phyloP scores from a whole-genome alignment of 30 jellyfish, hydroid and myxozoan species.

The Mastigias papua region DNA sequence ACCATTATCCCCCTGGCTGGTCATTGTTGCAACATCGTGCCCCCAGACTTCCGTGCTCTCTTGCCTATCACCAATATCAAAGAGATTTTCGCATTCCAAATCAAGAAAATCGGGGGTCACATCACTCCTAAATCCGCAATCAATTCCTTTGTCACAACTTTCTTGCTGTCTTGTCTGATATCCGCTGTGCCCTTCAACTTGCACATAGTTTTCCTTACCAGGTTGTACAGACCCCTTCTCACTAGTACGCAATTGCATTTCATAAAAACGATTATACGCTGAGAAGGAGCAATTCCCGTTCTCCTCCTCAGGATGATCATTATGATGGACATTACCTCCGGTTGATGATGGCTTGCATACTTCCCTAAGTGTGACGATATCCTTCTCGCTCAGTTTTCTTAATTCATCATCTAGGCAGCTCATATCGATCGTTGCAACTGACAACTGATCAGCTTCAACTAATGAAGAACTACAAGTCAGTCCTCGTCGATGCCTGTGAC shows the following conservation, averaged over 20 bases:
- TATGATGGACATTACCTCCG: neutral
- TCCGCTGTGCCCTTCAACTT: neutral
- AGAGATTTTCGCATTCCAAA: no score
- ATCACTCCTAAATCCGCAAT: no score
- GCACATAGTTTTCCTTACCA: neutral
- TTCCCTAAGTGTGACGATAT: constrained; percentile 9
- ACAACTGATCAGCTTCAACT: constrained; percentile 45
- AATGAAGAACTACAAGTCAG: neutral
- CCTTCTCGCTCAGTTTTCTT: constrained; percentile 47
- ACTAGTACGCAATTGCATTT: neutral
- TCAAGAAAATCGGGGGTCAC: no score
- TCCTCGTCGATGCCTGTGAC: neutral
- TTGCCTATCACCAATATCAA: no score
- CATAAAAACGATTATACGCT: neutral
- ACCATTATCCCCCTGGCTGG: no score
- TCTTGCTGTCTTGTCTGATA: neutral
- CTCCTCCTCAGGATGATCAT: neutral
- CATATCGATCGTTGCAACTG: constrained; percentile 71
- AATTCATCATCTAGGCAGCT: constrained; percentile 54
- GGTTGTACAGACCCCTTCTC: neutral
- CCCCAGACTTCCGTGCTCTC: no score
- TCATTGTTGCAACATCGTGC: no score
- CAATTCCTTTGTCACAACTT: no score
- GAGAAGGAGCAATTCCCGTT: neutral
- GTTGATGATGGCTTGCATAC: neutral